Percentiles rank a stretch among this genome's conserved stretches.
These are phyloP conservation scores for Pachycephala philippinensis DNA, from an alignment of 2,113 vertebrate genomes.

Conservation along the genomic window DNA sequence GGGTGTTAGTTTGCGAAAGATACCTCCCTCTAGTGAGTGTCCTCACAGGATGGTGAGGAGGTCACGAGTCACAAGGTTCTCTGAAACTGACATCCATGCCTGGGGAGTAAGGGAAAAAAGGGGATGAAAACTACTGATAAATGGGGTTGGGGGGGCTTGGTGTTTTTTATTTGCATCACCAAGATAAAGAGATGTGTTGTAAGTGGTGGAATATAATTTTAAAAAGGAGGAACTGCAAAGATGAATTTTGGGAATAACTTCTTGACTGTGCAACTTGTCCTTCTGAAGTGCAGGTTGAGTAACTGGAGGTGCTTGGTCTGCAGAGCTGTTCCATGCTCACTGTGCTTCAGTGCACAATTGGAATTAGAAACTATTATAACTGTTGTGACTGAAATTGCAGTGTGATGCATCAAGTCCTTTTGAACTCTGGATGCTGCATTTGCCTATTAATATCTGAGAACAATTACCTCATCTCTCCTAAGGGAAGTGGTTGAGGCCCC, in stretches of 20 bases:
- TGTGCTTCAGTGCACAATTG: fast-evolving
- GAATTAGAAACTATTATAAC: not conserved
- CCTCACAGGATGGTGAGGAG: not conserved
- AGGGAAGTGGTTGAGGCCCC: not conserved
- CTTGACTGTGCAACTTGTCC: not conserved
- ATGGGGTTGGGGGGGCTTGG: too few species aligned
- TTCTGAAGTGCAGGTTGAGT: not conserved
- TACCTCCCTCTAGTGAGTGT: not conserved
- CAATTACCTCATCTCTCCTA: not conserved
- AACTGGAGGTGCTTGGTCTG: not conserved
- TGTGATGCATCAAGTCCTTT: not conserved
- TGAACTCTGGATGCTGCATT: conserved; percentile 9
- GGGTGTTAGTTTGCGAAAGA: not conserved
- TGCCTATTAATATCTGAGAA: not conserved
- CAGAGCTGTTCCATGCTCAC: not conserved
- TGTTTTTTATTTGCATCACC: not conserved
- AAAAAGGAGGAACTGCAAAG: not conserved
- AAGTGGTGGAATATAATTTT: not conserved
- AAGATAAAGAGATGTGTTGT: not conserved
- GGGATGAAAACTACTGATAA: not conserved
- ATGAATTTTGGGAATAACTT: not conserved
- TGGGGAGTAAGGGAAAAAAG: not conserved
- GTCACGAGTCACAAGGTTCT: not conserved
- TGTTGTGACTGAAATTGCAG: not conserved
- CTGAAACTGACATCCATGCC: not conserved